phyloP scores from a whole-genome alignment of 2,888 invertebrate genomes.

The Cryptophagus acutangulus region DNA sequence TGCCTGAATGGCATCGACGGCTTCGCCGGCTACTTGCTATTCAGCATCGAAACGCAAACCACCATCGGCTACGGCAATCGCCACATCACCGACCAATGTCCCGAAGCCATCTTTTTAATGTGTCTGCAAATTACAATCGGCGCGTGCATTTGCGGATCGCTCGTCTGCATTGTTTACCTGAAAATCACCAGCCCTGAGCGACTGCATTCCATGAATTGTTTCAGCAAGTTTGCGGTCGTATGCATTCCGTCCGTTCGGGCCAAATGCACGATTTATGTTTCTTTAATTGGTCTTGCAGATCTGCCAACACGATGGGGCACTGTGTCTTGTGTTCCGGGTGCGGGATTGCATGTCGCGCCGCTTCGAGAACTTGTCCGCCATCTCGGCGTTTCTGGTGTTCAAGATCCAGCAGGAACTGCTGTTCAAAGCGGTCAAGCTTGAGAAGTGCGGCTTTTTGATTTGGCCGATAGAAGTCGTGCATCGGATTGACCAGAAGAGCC shows the following conservation, averaged over 20 bases:
- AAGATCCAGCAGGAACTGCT: constrained; percentile 64
- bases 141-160: constrained; percentile 39
- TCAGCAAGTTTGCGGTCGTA: constrained; percentile 70
- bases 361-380: constrained; percentile 74
- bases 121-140: constrained; percentile 74
- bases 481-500: constrained; percentile 70
- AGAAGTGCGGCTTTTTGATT: constrained; percentile 61
- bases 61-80: constrained; percentile 81
- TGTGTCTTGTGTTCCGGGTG: constrained; percentile 75
- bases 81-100: constrained; percentile 72
- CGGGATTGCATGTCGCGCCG: constrained; percentile 73
- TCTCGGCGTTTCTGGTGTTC: constrained; percentile 65
- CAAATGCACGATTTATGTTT: too few relatives aligned
- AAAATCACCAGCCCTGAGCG: constrained; percentile 59
- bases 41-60: constrained; percentile 78
- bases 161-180: constrained; percentile 55
- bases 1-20: constrained; percentile 53
- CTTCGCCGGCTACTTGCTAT: constrained; percentile 66
- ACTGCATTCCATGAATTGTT: constrained; percentile 46
- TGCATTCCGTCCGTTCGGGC: too few relatives aligned
- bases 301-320: constrained; percentile 70
- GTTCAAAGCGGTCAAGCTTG: constrained; percentile 63
- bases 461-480: constrained; percentile 89
- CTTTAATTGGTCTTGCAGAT: constrained; percentile 60
- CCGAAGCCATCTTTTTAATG: constrained; percentile 77